Evolutionary conservation across 2,888 invertebrate species (phyloP).

Genomic region (Lepetodrilus schrolli): DNA sequence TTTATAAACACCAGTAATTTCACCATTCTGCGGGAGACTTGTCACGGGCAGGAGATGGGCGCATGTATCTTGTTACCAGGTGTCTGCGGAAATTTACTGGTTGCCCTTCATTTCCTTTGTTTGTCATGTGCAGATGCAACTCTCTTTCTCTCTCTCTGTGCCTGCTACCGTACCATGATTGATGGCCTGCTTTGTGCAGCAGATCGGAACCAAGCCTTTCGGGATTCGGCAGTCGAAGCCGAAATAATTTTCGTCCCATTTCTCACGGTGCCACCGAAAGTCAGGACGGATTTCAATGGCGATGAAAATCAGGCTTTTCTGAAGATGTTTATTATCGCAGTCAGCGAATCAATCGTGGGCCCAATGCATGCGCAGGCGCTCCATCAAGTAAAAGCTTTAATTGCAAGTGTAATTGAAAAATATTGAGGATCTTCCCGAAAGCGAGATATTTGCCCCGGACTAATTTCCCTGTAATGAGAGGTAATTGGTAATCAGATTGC

Average conservation of each 20-base stretch:
- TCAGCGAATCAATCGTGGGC: no score
- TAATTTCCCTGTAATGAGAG: not conserved
- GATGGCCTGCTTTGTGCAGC: not conserved
- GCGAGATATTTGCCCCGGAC: not conserved
- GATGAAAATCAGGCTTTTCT: no score
- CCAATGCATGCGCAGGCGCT: no score
- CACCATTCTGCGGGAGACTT: slow-evolving; percentile 2
- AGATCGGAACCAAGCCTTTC: not conserved
- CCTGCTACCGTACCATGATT: not conserved
- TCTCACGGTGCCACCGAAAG: not conserved
- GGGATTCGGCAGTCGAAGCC: not conserved
- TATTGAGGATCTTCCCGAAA: not conserved
- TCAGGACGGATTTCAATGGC: not conserved
- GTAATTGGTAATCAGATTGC: slow-evolving; percentile 9
- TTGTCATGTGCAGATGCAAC: slow-evolving; percentile 23
- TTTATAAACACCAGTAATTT: slow-evolving; percentile 26
- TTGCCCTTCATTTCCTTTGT: slow-evolving; percentile 15
- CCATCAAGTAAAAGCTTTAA: slow-evolving; percentile 7
- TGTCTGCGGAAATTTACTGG: slow-evolving; percentile 10
- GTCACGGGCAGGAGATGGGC: not conserved
- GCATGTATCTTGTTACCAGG: not conserved
- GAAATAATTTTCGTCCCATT: not conserved
- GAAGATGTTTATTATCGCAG: no score
- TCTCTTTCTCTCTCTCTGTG: no score
- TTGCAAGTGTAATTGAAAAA: slow-evolving; percentile 13